These are phyloP conservation scores for Agapostemon virescens DNA, from an alignment of 2,888 invertebrate species.

Conservation along the genomic window DNA sequence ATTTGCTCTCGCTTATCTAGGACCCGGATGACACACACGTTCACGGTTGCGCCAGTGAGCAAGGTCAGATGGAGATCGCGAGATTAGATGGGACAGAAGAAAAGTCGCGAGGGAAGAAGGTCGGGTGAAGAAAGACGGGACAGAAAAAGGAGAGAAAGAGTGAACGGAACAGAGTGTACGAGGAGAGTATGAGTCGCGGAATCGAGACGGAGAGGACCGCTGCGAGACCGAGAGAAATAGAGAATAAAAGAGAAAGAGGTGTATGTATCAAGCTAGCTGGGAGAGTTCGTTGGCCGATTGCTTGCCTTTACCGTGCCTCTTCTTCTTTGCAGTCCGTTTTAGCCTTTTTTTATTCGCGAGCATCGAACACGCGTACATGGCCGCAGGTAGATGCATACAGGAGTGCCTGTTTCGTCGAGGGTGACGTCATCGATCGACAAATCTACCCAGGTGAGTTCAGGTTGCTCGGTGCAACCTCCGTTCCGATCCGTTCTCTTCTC, in stretches of 20 bases:
- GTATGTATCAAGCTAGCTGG: constrained; percentile 55
- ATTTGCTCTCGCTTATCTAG: constrained; percentile 53
- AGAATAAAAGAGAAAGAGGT: constrained; percentile 52
- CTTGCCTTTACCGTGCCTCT: constrained; percentile 62
- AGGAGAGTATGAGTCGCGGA: neutral
- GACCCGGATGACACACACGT: constrained; percentile 51
- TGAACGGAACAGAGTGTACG: neutral
- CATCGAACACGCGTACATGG: constrained; percentile 58
- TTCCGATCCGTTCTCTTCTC: neutral
- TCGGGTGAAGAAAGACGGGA: neutral
- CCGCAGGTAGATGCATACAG: constrained; percentile 52
- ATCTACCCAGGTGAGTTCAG: constrained; percentile 64
- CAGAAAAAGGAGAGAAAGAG: constrained; percentile 7
- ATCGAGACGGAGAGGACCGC: neutral
- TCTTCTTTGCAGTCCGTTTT: constrained; percentile 58
- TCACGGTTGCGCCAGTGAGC: constrained; percentile 34
- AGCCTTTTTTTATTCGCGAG: constrained; percentile 63
- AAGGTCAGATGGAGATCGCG: constrained; percentile 54
- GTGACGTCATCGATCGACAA: constrained; percentile 73
- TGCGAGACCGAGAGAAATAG: constrained; percentile 13
- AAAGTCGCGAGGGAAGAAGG: constrained; percentile 35
- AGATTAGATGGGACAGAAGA: constrained; percentile 54
- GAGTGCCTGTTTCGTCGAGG: constrained; percentile 58
- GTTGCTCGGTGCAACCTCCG: constrained; percentile 45
- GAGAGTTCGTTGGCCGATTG: constrained; percentile 76